Percentiles rank a stretch among this genome's conserved stretches.
These are phyloP conservation scores for Pinctada fucata DNA, from an alignment of 2,888 invertebrate genomes.

Conservation along the genomic window DNA sequence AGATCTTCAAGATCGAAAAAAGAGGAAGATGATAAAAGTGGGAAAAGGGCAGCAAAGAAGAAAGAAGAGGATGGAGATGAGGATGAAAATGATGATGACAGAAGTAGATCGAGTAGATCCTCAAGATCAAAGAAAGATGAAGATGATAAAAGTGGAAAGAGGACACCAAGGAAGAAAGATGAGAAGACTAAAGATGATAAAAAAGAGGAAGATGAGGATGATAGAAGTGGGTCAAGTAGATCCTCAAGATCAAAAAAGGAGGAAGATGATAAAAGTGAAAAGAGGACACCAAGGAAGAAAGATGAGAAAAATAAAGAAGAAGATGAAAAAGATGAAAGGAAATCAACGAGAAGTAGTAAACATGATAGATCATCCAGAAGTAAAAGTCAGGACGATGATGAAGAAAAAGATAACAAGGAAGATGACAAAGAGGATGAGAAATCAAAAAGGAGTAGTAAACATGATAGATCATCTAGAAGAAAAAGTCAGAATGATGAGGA, in stretches of 20 bases:
- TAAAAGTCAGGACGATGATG: slow-evolving; percentile 21
- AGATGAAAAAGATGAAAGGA: slow-evolving; percentile 25
- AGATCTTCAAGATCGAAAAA: slow-evolving; percentile 3
- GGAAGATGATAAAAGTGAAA: slow-evolving; percentile 13
- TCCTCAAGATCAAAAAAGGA: slow-evolving; percentile 7
- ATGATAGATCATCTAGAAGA: slow-evolving; percentile 3
- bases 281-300: slow-evolving; percentile 22
- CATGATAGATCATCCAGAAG: slow-evolving; percentile 7
- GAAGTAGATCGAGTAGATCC: slow-evolving; percentile 7
- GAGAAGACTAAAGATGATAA: slow-evolving; percentile 23
- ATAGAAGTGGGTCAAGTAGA: slow-evolving; percentile 11
- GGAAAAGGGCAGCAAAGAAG: slow-evolving; percentile 26
- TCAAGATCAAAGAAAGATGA: background rate
- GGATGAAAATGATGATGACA: slow-evolving; percentile 20
- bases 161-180: slow-evolving; percentile 17
- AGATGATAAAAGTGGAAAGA: slow-evolving; percentile 12
- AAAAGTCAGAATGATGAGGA: slow-evolving; percentile 18
- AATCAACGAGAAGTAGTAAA: slow-evolving; percentile 2
- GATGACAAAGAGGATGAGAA: slow-evolving; percentile 22
- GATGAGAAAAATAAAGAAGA: slow-evolving; percentile 7
- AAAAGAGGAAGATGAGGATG: slow-evolving; percentile 21
- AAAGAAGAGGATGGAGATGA: slow-evolving; percentile 8
- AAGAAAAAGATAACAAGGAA: slow-evolving; percentile 35
- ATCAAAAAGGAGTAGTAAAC: slow-evolving; percentile 11
- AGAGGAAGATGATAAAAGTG: slow-evolving; percentile 12